These are phyloP conservation scores for Epizoanthus stellaris DNA, from an alignment of 92 coral and sea anemone species.

Conservation along the genomic window DNA sequence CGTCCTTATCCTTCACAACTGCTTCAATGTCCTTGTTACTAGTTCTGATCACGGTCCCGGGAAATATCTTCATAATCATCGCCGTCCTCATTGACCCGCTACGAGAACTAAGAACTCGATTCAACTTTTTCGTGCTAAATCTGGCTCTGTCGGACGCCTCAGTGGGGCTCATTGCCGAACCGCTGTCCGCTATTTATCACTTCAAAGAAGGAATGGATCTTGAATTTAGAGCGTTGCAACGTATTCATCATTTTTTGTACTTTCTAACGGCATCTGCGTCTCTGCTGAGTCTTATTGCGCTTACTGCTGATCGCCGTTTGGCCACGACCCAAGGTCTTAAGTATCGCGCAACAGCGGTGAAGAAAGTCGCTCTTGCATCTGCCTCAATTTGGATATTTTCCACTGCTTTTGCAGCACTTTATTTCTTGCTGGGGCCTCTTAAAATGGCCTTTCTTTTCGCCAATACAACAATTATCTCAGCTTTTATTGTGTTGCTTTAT, in stretches of 20 bases:
- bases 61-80: constrained; percentile 43
- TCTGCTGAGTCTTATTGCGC: constrained; percentile 49
- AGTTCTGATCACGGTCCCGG: constrained; percentile 40
- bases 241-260: constrained; percentile 37
- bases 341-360: constrained; percentile 38
- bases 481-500: constrained; percentile 35
- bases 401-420: constrained; percentile 14
- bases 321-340: constrained; percentile 31
- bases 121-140: constrained; percentile 56
- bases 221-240: constrained; percentile 22
- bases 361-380: background rate
- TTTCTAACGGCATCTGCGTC: constrained; percentile 50
- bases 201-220: constrained; percentile 34
- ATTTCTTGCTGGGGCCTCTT: constrained; percentile 45
- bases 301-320: constrained; percentile 43
- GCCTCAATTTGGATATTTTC: constrained; percentile 43
- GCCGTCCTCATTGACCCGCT: constrained; percentile 43
- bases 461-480: constrained; percentile 19
- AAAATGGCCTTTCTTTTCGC: constrained; percentile 31
- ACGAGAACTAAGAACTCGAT: constrained; percentile 44
- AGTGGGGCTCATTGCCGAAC: constrained; percentile 48
- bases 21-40: constrained; percentile 36
- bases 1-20: constrained; percentile 37
- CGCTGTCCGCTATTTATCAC: constrained; percentile 48
- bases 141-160: constrained; percentile 47